A percentile compares a stretch with the other conserved stretches of the same genome.
phyloP scores from a whole-genome alignment of 2,888 invertebrate species.

The Athetis lepigone region DNA sequence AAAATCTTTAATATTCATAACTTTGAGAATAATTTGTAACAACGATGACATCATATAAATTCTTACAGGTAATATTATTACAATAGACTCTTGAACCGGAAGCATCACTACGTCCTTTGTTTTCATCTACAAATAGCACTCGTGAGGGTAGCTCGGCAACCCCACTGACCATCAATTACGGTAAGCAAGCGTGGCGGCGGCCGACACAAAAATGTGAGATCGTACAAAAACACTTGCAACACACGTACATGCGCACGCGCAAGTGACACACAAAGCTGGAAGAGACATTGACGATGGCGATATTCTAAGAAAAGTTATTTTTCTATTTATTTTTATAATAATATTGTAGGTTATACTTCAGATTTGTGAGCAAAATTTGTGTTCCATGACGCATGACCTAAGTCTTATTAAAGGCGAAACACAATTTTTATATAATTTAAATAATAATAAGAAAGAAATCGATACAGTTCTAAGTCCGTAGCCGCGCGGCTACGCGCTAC shows the following conservation, averaged over 20 bases:
- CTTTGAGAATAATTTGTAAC: too few species aligned
- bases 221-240: conserved; percentile 57
- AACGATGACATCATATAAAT: not conserved
- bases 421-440: too few species aligned
- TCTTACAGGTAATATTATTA: not conserved
- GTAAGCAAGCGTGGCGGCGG: conserved; percentile 54
- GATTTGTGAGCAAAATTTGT: not conserved
- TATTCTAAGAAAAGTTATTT: not conserved
- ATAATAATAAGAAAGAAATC: too few species aligned
- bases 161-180: conserved; percentile 60
- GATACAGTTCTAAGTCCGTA: conserved; percentile 25
- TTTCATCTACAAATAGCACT: conserved; percentile 40
- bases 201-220: conserved; percentile 51
- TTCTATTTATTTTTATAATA: not conserved
- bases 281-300: not conserved
- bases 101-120: conserved; percentile 36
- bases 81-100: conserved; percentile 31
- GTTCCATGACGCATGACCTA: not conserved
- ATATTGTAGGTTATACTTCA: not conserved
- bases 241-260: conserved; percentile 39
- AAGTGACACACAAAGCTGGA: conserved; percentile 21
- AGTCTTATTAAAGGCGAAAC: not conserved
- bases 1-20: too few species aligned
- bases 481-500: conserved; percentile 36
- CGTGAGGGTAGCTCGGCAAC: conserved; percentile 17